Evolutionary conservation across 1,140 invertebrate species (phyloP).

Genomic region (Drosophila trapezifrons): DNA sequence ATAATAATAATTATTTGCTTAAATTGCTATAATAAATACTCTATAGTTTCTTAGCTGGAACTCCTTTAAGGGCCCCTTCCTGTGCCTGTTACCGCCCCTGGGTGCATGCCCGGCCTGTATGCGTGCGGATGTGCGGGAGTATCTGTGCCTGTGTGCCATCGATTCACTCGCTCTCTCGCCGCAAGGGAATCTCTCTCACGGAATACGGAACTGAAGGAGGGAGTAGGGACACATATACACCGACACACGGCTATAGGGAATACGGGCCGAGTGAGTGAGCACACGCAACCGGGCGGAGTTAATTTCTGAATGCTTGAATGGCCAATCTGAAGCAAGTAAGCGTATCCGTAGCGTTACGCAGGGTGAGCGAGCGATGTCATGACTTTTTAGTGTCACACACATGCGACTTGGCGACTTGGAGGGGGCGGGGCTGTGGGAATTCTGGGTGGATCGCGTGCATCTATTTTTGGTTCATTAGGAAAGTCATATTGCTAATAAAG

Average conservation of each 20-base stretch:
- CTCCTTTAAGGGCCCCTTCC: background rate
- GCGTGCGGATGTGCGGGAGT: slow-evolving; percentile 24
- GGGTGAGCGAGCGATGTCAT: slow-evolving; percentile 81
- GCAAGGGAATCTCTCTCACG: slow-evolving; percentile 41
- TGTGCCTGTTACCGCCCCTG: slow-evolving; percentile 9
- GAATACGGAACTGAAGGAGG: background rate
- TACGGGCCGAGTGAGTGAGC: slow-evolving; percentile 70
- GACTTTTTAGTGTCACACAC: slow-evolving; percentile 81
- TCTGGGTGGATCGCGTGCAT: slow-evolving; percentile 65
- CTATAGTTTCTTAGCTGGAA: no score
- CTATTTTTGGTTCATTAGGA: slow-evolving; percentile 83
- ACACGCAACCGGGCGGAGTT: slow-evolving; percentile 84
- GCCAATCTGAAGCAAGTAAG: slow-evolving; percentile 84
- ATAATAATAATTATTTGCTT: no score
- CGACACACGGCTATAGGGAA: background rate
- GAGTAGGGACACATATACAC: background rate
- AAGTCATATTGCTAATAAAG: slow-evolving; percentile 82
- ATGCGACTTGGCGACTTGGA: slow-evolving; percentile 11
- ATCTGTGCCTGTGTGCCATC: slow-evolving; percentile 14
- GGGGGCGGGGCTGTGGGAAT: slow-evolving; percentile 68
- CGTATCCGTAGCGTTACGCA: slow-evolving; percentile 83
- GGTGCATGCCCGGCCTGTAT: background rate
- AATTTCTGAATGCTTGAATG: slow-evolving; percentile 84
- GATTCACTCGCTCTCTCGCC: slow-evolving; percentile 54
- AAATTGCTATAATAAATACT: no score